Evolutionary conservation across 2,797 vertebrate species (phyloP).

Genomic region (Epinephelus malabaricus): DNA sequence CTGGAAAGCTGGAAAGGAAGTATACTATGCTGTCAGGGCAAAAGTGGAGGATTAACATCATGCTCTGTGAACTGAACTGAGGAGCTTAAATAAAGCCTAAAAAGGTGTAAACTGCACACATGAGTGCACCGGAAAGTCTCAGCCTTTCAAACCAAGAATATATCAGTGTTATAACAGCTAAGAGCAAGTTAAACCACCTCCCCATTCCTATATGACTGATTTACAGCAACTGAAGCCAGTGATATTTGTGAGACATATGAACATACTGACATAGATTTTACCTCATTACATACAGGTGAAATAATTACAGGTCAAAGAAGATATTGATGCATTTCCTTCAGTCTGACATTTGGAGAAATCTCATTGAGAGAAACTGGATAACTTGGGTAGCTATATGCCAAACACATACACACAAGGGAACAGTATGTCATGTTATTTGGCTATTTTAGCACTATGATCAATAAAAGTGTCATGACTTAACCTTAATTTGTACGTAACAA

Average conservation of each 20-base stretch:
- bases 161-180: neutral
- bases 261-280: fast-evolving
- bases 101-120: constrained; percentile 36
- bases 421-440: neutral
- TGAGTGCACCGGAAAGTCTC: constrained; percentile 25
- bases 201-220: neutral
- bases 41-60: constrained; percentile 38
- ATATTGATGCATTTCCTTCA: neutral
- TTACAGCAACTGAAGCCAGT: neutral
- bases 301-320: neutral
- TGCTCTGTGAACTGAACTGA: constrained; percentile 9
- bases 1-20: neutral
- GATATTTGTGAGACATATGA: neutral
- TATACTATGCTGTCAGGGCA: constrained; percentile 1
- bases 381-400: neutral
- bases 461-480: neutral
- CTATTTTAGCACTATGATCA: neutral
- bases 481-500: fast-evolving
- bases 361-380: neutral
- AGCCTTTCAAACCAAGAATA: constrained; percentile 13
- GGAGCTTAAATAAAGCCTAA: constrained; percentile 34
- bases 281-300: neutral
- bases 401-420: neutral
- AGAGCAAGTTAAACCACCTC: neutral
- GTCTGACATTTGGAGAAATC: neutral